These are phyloP conservation scores for Strigops habroptila DNA, from an alignment of 2,113 vertebrate genomes.

Conservation along the genomic window DNA sequence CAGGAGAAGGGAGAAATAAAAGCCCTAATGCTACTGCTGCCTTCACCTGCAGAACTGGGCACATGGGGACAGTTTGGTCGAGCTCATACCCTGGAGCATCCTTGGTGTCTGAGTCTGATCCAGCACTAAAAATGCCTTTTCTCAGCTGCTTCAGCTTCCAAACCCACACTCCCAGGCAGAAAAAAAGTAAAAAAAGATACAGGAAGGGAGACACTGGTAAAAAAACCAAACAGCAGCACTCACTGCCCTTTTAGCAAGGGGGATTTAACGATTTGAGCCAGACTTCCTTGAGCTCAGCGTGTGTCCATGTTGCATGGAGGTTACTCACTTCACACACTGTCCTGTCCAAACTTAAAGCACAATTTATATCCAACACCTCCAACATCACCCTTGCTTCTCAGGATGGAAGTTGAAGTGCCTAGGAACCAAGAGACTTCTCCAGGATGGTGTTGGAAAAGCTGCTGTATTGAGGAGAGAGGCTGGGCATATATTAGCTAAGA, in stretches of 20 bases:
- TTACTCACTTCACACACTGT: background rate
- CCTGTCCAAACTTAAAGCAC: background rate
- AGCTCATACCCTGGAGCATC: constrained; percentile 57
- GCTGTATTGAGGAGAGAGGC: background rate
- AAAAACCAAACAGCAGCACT: background rate
- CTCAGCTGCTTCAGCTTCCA: constrained; percentile 62
- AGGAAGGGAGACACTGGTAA: background rate
- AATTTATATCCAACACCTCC: background rate
- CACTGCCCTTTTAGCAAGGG: accelerated
- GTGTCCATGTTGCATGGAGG: background rate
- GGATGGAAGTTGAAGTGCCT: background rate
- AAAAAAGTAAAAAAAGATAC: background rate
- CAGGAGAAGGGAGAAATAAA: background rate
- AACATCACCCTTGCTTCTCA: background rate
- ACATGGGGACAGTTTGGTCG: constrained; percentile 31
- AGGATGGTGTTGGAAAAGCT: background rate
- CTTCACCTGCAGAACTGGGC: constrained; percentile 68
- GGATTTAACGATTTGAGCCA: background rate
- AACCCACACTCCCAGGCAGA: constrained; percentile 51
- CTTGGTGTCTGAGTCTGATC: constrained; percentile 66
- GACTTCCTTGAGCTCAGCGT: background rate
- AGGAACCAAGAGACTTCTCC: background rate
- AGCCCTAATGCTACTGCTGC: background rate
- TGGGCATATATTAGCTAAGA: background rate
- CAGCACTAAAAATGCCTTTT: constrained; percentile 71